Evolutionary conservation across 2,113 vertebrate genomes (phyloP).

Genomic region (Cranoglanis bouderius): DNA sequence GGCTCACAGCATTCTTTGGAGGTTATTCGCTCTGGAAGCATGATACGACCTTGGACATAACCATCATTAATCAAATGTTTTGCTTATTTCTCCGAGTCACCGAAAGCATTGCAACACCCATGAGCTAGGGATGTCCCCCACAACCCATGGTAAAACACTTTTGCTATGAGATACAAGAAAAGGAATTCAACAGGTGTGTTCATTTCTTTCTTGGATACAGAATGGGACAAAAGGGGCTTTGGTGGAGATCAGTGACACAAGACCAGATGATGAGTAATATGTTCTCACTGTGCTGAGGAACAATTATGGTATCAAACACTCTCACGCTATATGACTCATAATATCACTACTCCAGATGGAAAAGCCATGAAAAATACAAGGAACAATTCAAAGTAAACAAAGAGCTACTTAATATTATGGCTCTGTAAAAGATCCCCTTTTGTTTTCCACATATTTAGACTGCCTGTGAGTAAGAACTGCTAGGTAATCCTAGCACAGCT

Average conservation of each 20-base stretch:
- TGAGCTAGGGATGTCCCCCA: slow-evolving; percentile 13
- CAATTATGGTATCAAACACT: slow-evolving; percentile 34
- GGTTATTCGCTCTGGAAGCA: slow-evolving; percentile 37
- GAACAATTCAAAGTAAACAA: slow-evolving; percentile 1
- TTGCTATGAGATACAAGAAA: slow-evolving; percentile 13
- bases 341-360: slow-evolving; percentile 11
- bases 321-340: slow-evolving; percentile 31
- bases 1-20: slow-evolving; percentile 38
- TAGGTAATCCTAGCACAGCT: neutral
- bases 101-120: slow-evolving; percentile 48
- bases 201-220: neutral
- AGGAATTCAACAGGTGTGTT: slow-evolving; percentile 18
- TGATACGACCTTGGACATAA: slow-evolving; percentile 30
- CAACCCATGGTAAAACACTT: neutral
- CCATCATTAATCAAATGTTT: slow-evolving; percentile 47
- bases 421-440: neutral
- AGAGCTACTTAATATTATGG: neutral
- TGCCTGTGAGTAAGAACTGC: neutral
- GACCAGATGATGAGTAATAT: slow-evolving; percentile 34
- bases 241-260: neutral
- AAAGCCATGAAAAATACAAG: slow-evolving; percentile 14
- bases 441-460: neutral
- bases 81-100: slow-evolving; percentile 55
- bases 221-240: neutral
- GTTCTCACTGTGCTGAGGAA: slow-evolving; percentile 9